phyloP scores from a whole-genome alignment of 1,140 invertebrate genomes.

The Bombus sibiricus region DNA sequence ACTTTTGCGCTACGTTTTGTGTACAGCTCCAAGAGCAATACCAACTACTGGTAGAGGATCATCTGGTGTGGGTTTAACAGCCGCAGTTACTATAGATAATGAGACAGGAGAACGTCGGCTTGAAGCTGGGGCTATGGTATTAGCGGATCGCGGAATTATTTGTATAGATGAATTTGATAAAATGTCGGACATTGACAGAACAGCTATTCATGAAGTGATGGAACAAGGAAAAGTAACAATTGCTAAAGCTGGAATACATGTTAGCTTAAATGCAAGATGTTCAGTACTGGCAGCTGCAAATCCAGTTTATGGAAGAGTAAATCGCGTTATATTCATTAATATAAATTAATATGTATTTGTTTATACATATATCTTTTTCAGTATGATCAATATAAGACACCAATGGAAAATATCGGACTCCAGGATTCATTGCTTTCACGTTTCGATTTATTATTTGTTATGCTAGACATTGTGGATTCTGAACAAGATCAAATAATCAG shows the following conservation, averaged over 20 bases:
- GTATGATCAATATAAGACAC: constrained; percentile 99
- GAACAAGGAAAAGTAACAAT: constrained; percentile 98
- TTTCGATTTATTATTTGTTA: constrained; percentile 99
- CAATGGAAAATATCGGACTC: constrained; percentile 99
- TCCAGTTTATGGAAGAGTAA: constrained; percentile 98
- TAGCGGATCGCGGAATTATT: constrained; percentile 98
- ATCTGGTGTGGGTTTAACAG: constrained; percentile 98
- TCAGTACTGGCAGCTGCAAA: constrained; percentile 99
- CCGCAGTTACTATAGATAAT: constrained; percentile 97
- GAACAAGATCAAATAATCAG: constrained; percentile 96
- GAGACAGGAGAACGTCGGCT: constrained; percentile 96
- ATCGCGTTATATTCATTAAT: constrained; percentile 60
- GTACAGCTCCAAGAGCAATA: constrained; percentile 97
- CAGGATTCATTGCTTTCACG: constrained; percentile 99
- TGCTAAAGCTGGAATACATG: constrained; percentile 99
- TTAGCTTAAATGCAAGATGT: constrained; percentile 98
- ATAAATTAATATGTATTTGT: not conserved
- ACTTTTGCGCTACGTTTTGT: constrained; percentile 96
- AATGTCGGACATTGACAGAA: constrained; percentile 99
- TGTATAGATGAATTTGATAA: constrained; percentile 99
- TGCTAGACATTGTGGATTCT: constrained; percentile 95
- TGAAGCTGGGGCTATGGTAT: constrained; percentile 99
- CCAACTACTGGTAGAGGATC: constrained; percentile 98
- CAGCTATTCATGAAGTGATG: constrained; percentile 99
- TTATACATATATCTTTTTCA: constrained; percentile 76